Base-by-base conservation (phyloP, 2,797 vertebrate species). In the Sorex maritimensis region DNA sequence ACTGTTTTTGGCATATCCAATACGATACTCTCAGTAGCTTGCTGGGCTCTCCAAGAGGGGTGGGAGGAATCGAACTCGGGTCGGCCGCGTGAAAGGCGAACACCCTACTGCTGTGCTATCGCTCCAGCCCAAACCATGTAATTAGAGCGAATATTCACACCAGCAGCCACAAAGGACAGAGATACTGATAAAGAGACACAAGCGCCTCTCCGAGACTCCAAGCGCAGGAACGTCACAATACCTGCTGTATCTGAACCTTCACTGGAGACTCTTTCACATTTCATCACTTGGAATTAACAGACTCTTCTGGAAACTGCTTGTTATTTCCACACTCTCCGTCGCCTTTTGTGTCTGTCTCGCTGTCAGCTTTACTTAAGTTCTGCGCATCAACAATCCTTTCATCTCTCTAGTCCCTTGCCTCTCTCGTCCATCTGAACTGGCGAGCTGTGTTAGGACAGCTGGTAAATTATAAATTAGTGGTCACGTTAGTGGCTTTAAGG, bases 211-310 rank as follows among this genome's bases (percentile, higher is more conserved):
- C 71, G 85, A 71, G 55, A 74, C 46, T 86, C 86, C 67, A 85
- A 83, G 58, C 55, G 61, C 3, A 71, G 14, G 4, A 71, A 71
- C 68, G 86, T 21, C 41, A 46, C 13, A 83, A 73, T 49, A 82
- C 6, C 26, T 91, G 24, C 28, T 8, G 2, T 41, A 65, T 58
- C 69, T 88, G 10, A 23, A 21, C 73, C 12, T 82, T 91, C 14
- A 58, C 7, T 21, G 3, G 11, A 55, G 13, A 55, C 9, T 63
- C 9, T 63, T 86, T 74, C 72, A 34, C 49, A 58, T 67, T 88
- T 85, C 28, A 46, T 52, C 55, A 74, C 71, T 94, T 83, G 38
- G n/a, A 79, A 75, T 80, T 82, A 89, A 67, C 63, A 38, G 68
- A 69, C n/a, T 9, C 67, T 90, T 38, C 52, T 79, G 81, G 71